A percentile compares a stretch with the other conserved stretches of the same genome.
These are phyloP conservation scores for Halictus rubicundus DNA, from an alignment of 1,140 invertebrate species.

Conservation along the genomic window DNA sequence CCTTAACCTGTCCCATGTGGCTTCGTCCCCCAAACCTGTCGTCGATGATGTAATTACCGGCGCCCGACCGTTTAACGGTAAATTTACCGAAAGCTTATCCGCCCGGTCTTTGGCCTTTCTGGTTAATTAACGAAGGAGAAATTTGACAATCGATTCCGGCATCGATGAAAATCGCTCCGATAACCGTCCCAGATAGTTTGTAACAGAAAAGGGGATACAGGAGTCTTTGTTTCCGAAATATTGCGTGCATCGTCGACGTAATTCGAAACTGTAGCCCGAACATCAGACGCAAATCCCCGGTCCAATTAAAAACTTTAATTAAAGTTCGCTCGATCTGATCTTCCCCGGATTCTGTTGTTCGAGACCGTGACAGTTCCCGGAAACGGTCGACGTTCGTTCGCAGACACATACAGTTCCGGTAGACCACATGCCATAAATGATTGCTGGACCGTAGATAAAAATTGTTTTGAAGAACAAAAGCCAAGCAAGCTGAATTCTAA, in stretches of 20 bases:
- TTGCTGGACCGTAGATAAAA: too few species aligned
- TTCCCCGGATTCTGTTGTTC: neutral
- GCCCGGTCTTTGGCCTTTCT: neutral
- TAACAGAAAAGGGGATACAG: neutral
- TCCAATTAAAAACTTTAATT: constrained; percentile 42
- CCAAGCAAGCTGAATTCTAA: too few species aligned
- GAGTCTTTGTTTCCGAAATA: neutral
- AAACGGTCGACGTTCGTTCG: too few species aligned
- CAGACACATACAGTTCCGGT: too few species aligned
- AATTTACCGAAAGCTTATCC: constrained; percentile 40
- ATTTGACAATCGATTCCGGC: neutral
- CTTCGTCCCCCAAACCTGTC: constrained; percentile 2
- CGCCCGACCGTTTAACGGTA: constrained; percentile 25
- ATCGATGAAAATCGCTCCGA: neutral
- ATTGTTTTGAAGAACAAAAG: too few species aligned
- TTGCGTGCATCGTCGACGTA: neutral
- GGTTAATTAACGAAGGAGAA: constrained; percentile 18
- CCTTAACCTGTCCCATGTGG: neutral
- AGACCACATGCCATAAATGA: too few species aligned
- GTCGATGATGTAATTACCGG: constrained; percentile 54
- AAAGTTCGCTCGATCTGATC: neutral
- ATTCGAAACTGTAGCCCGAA: neutral
- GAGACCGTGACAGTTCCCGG: neutral
- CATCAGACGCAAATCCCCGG: neutral
- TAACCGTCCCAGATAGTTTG: too few species aligned